phyloP scores from a whole-genome alignment of 2,888 invertebrate species.

The Parochlus steinenii region DNA sequence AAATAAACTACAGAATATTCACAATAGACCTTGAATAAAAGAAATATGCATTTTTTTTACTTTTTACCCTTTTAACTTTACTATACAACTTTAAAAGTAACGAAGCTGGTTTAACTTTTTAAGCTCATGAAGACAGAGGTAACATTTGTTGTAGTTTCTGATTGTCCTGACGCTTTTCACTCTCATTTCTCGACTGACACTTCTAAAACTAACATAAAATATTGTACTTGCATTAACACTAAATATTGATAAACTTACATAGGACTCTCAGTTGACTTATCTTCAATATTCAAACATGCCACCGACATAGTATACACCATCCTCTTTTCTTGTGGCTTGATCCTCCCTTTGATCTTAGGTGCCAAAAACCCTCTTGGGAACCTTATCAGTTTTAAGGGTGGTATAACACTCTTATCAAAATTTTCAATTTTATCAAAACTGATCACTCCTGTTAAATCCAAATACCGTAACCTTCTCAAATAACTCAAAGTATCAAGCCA shows the following conservation, averaged over 20 bases:
- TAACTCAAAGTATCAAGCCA: conserved; percentile 8
- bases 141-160: conserved; percentile 10
- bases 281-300: conserved; percentile 7
- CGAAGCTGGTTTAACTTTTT: too few relatives aligned
- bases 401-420: conserved; percentile 5
- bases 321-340: background rate
- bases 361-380: conserved; percentile 10
- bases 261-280: conserved; percentile 1
- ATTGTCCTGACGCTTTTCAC: too few relatives aligned
- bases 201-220: too few relatives aligned
- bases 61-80: too few relatives aligned
- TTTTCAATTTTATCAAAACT: conserved; percentile 1
- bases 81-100: too few relatives aligned
- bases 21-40: too few relatives aligned
- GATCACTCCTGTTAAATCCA: too few relatives aligned
- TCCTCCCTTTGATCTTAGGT: conserved; percentile 4
- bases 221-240: too few relatives aligned
- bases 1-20: too few relatives aligned
- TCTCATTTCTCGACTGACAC: too few relatives aligned
- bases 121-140: conserved; percentile 8
- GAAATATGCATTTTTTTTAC: too few relatives aligned
- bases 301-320: conserved; percentile 9
- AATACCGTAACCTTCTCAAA: background rate
- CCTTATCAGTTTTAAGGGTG: conserved; percentile 8
- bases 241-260: conserved; percentile 3